Conservation (phyloP, 2,797 vertebrate genomes). For the Amniataba percoides region DNA sequence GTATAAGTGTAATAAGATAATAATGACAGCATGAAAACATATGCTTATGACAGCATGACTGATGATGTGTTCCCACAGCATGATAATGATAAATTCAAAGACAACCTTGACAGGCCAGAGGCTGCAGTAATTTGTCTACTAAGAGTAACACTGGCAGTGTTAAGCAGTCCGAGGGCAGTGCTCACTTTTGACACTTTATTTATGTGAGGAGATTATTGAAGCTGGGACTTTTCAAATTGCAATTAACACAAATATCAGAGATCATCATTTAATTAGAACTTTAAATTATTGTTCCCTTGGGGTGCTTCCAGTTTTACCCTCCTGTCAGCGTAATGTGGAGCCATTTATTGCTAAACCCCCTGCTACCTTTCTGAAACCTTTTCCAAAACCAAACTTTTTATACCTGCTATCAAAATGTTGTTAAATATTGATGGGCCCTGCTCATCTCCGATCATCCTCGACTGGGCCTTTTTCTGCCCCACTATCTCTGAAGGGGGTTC, state of each 20-base stretch:
- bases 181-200: conserved; percentile 44
- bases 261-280: conserved; percentile 53
- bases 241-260: conserved; percentile 51
- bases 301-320: conserved; percentile 14
- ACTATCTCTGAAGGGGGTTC: conserved; percentile 29
- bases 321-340: conserved; percentile 25
- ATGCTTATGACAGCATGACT: conserved; percentile 3
- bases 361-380: conserved; percentile 9
- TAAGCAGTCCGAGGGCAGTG: conserved; percentile 31
- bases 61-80: conserved; percentile 11
- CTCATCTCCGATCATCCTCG: conserved; percentile 35
- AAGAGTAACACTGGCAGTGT: conserved; percentile 13
- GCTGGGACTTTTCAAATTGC: conserved; percentile 33
- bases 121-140: conserved; percentile 35
- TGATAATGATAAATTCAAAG: conserved; percentile 15
- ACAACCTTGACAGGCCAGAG: conserved; percentile 12
- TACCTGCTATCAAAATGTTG: conserved; percentile 39
- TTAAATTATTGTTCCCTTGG: conserved; percentile 39
- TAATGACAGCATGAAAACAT: conserved; percentile 4
- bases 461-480: conserved; percentile 18
- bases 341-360: conserved; percentile 28
- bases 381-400: conserved; percentile 7
- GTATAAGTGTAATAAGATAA: neutral
- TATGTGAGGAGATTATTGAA: conserved; percentile 37
- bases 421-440: conserved; percentile 47